A percentile compares a stretch with the other conserved stretches of the same genome.
Evolutionary conservation across 2,113 vertebrate genomes (phyloP).

Genomic region (Neodontobutis hainanensis): DNA sequence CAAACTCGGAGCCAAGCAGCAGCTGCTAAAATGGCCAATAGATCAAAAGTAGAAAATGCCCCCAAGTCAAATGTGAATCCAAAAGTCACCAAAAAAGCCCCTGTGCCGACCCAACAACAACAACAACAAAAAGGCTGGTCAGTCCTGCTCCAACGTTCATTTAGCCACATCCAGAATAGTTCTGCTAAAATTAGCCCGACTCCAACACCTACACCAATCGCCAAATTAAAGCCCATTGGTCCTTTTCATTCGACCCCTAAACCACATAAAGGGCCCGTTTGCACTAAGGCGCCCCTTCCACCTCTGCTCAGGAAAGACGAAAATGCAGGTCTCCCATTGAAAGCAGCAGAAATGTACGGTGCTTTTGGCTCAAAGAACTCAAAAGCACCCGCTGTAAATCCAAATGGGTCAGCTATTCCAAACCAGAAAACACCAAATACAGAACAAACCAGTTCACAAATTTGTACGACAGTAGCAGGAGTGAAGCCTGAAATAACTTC

Average conservation of each 20-base stretch:
- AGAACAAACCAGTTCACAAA: background rate
- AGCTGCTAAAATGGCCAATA: background rate
- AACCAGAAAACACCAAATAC: background rate
- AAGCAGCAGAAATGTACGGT: slow-evolving; percentile 85
- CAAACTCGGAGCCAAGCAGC: background rate
- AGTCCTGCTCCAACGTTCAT: slow-evolving; percentile 71
- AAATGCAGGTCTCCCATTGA: slow-evolving; percentile 72
- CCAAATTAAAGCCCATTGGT: slow-evolving; percentile 6
- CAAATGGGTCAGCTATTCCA: background rate
- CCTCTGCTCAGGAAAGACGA: slow-evolving; percentile 32
- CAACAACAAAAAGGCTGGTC: slow-evolving; percentile 44
- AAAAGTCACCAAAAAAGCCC: background rate
- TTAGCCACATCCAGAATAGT: slow-evolving; percentile 13
- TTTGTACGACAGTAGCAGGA: background rate
- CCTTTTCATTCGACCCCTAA: slow-evolving; percentile 42
- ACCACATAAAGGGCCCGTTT: slow-evolving; percentile 35
- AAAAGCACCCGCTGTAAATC: background rate
- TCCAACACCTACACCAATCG: background rate
- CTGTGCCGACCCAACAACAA: background rate
- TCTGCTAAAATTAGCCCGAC: background rate
- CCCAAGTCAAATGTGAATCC: background rate
- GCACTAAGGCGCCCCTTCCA: slow-evolving; percentile 4
- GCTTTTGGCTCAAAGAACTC: slow-evolving; percentile 73
- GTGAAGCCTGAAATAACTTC: slow-evolving; percentile 2
- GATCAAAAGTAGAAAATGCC: background rate